These are phyloP conservation scores for Dreissena rostriformis DNA, from an alignment of 1,140 invertebrate species.

Conservation along the genomic window DNA sequence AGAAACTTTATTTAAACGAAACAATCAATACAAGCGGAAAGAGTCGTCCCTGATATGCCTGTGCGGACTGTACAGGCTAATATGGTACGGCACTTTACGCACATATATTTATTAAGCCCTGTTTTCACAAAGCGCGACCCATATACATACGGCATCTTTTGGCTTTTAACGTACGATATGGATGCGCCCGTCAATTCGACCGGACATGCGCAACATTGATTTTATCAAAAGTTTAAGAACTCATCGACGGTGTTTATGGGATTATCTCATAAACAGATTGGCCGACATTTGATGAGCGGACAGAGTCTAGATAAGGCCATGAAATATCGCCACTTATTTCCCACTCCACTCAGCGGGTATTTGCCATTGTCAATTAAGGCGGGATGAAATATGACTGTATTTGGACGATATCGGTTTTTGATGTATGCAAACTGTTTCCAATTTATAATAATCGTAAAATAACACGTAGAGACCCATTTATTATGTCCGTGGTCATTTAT, in stretches of 20 bases:
- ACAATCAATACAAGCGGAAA: no score
- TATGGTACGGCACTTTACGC: no score
- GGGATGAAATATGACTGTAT: background rate
- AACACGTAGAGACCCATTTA: background rate
- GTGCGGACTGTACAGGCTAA: no score
- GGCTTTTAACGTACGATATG: background rate
- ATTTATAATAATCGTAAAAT: constrained; percentile 1
- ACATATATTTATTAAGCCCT: no score
- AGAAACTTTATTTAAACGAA: no score
- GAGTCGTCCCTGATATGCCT: no score
- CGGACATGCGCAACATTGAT: background rate
- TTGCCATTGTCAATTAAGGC: background rate
- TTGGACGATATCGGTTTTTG: background rate
- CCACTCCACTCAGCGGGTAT: background rate
- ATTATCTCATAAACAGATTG: constrained; percentile 10
- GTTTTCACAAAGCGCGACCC: no score
- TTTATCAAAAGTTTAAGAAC: background rate
- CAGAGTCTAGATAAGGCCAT: background rate
- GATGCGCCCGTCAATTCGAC: background rate
- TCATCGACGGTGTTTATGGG: background rate
- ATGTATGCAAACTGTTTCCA: constrained; percentile 2
- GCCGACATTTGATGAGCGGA: background rate
- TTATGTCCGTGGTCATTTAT: background rate
- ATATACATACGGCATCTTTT: no score
- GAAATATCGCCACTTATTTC: background rate